Percentiles rank a stretch among this genome's conserved stretches.
Evolutionary conservation across 2,888 invertebrate genomes (phyloP).

Genomic region (Drosophila multiciliata): DNA sequence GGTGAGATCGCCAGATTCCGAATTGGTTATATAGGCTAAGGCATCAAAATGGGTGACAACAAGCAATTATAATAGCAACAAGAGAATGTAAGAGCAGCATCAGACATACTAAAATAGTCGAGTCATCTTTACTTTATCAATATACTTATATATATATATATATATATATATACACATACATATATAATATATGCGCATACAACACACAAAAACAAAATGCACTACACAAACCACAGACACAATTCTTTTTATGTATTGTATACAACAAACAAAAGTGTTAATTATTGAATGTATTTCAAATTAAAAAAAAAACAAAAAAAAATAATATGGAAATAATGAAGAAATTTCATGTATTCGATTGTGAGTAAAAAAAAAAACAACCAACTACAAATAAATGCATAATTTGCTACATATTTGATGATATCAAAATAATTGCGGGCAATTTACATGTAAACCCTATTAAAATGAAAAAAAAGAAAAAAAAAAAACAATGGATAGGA

Average conservation of each 20-base stretch:
- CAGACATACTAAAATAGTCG: constrained; percentile 35
- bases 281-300: constrained; percentile 61
- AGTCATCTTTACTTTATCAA: constrained; percentile 53
- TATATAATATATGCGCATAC: constrained; percentile 13
- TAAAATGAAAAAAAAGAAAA: neutral
- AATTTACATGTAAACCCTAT: neutral
- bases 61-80: constrained; percentile 2
- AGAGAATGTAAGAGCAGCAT: constrained; percentile 4
- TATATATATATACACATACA: constrained; percentile 4
- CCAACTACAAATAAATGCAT: constrained; percentile 55
- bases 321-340: neutral
- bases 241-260: constrained; percentile 57
- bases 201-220: constrained; percentile 4
- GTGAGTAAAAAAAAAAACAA: constrained; percentile 31
- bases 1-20: neutral
- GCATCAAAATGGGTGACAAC: neutral
- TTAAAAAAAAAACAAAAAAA: constrained; percentile 20
- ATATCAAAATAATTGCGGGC: constrained; percentile 39
- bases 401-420: constrained; percentile 65
- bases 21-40: neutral
- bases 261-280: constrained; percentile 48
- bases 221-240: constrained; percentile 16
- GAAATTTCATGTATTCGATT: constrained; percentile 17
- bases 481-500: neutral
- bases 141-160: constrained; percentile 42